Percentiles rank a stretch among this genome's conserved stretches.
These are phyloP conservation scores for Stegodyphus mimosarum DNA, from an alignment of 1,140 invertebrate genomes.

Conservation along the genomic window DNA sequence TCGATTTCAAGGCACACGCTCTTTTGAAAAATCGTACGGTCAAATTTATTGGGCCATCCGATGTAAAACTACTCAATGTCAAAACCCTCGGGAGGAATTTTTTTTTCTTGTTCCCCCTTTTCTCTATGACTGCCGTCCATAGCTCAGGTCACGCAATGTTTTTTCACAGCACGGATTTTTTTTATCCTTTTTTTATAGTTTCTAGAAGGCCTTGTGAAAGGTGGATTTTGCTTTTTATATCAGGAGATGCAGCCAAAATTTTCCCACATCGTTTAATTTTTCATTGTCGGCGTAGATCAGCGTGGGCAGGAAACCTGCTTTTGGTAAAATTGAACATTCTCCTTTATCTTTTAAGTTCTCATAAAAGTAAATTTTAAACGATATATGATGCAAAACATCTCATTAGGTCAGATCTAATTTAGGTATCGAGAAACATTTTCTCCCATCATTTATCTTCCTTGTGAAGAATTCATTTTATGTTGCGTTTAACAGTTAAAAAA, in stretches of 20 bases:
- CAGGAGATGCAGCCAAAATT: slow-evolving; percentile 40
- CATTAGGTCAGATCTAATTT: too few relatives aligned
- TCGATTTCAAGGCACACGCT: slow-evolving; percentile 30
- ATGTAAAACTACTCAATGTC: slow-evolving; percentile 38
- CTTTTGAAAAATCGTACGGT: slow-evolving; percentile 43
- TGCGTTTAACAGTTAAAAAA: too few relatives aligned
- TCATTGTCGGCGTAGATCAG: neutral
- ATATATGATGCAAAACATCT: too few relatives aligned
- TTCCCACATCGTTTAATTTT: slow-evolving; percentile 45
- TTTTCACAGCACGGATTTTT: slow-evolving; percentile 39
- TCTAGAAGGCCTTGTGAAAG: neutral
- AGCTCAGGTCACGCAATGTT: slow-evolving; percentile 42
- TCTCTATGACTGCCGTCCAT: neutral
- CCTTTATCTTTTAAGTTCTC: too few relatives aligned
- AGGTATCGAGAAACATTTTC: too few relatives aligned
- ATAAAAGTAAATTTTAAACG: too few relatives aligned
- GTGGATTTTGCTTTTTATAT: slow-evolving; percentile 6
- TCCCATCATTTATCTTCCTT: too few relatives aligned
- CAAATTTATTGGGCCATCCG: slow-evolving; percentile 53
- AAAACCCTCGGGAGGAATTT: neutral
- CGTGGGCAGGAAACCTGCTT: too few relatives aligned
- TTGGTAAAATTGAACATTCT: too few relatives aligned
- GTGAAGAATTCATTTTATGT: too few relatives aligned
- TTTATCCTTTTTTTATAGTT: neutral
- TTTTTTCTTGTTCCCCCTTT: slow-evolving; percentile 16